phyloP scores from a whole-genome alignment of 2,797 vertebrate genomes.

The Leucoraja ocellata region DNA sequence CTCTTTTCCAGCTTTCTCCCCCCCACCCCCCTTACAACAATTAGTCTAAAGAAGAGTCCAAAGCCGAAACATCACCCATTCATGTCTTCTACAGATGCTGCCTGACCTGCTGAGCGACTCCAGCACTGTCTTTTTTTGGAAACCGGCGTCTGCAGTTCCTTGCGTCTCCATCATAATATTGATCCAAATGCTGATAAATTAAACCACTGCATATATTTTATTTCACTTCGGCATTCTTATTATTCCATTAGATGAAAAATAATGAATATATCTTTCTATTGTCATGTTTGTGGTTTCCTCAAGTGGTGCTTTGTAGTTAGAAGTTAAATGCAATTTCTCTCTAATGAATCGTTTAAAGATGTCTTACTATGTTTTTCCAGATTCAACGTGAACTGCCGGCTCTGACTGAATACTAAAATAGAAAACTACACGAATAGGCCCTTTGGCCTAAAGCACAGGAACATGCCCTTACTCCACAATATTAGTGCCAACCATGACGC shows the following conservation, averaged over 20 bases:
- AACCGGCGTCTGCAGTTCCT: too few species aligned
- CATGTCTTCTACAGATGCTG: too few species aligned
- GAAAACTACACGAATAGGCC: too few species aligned
- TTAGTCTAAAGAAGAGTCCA: too few species aligned
- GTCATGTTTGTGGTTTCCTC: not conserved
- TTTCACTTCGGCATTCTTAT: not conserved
- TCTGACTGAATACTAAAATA: not conserved
- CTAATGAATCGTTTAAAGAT: not conserved
- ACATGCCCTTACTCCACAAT: too few species aligned
- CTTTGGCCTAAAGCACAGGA: too few species aligned
- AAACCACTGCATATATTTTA: not conserved
- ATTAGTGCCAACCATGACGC: too few species aligned
- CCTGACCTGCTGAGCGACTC: too few species aligned
- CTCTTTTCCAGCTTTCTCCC: too few species aligned
- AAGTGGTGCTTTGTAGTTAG: not conserved
- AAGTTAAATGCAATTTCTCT: not conserved
- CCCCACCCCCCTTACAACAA: too few species aligned
- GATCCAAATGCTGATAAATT: not conserved
- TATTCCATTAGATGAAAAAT: not conserved
- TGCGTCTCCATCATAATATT: not conserved
- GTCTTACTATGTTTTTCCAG: not conserved
- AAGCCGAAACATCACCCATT: too few species aligned
- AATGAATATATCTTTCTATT: not conserved
- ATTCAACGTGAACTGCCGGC: not conserved
- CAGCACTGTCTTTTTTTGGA: too few species aligned